Percentiles rank a stretch among this genome's conserved stretches.
Evolutionary conservation across 1,140 invertebrate species (phyloP).

Genomic region (Camponotus vicinus): DNA sequence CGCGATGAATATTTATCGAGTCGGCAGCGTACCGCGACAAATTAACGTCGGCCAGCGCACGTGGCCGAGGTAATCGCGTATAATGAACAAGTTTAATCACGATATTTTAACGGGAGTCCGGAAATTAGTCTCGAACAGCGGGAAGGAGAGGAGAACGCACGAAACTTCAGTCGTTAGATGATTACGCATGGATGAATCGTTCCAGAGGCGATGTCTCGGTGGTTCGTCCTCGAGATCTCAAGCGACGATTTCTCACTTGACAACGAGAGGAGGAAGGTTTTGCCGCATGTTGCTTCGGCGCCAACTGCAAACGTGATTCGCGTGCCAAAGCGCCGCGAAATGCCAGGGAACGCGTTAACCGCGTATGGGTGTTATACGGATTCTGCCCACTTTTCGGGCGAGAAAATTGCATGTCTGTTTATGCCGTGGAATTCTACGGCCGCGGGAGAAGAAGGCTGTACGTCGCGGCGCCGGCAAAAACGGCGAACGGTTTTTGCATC

Average conservation of each 20-base stretch:
- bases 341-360: not conserved
- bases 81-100: constrained; percentile 78
- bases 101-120: constrained; percentile 67
- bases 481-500: constrained; percentile 52
- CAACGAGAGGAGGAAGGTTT: constrained; percentile 63
- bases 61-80: constrained; percentile 20
- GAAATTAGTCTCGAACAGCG: not conserved
- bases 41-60: constrained; percentile 71
- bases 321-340: constrained; percentile 65
- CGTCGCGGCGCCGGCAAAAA: constrained; percentile 35
- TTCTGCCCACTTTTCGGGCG: constrained; percentile 43
- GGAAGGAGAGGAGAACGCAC: constrained; percentile 39
- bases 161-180: constrained; percentile 75
- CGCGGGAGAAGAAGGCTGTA: constrained; percentile 17
- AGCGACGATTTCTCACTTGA: constrained; percentile 60
- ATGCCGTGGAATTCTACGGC: constrained; percentile 50
- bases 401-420: constrained; percentile 65
- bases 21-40: constrained; percentile 68
- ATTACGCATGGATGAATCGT: constrained; percentile 31
- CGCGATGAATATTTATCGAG: constrained; percentile 79
- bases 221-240: constrained; percentile 1
- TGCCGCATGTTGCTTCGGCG: constrained; percentile 63
- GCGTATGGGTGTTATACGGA: not conserved
- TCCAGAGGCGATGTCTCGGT: constrained; percentile 3
- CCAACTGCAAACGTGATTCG: constrained; percentile 72